Conservation (phyloP, 2,888 invertebrate species). For the Perdita meconis region DNA sequence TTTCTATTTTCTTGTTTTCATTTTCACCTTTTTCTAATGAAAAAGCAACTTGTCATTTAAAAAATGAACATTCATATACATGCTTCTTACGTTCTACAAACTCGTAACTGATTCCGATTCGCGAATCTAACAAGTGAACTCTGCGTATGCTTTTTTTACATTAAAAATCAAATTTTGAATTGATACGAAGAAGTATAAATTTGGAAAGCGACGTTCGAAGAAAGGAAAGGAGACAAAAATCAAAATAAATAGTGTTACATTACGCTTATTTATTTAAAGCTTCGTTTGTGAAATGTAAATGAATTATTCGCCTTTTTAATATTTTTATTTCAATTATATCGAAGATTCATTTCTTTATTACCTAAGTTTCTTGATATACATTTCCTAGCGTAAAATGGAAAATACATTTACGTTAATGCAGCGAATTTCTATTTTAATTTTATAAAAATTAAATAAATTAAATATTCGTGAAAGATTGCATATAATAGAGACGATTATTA, state of each 20-base stretch:
- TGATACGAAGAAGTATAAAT: neutral
- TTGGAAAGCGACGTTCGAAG: neutral
- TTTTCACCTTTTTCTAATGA: too few species aligned
- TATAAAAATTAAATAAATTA: slow-evolving; percentile 18
- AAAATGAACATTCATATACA: too few species aligned
- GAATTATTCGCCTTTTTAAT: slow-evolving; percentile 14
- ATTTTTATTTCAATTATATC: slow-evolving; percentile 26
- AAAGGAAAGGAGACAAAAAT: neutral
- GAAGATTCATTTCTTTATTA: slow-evolving; percentile 14
- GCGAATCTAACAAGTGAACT: too few species aligned
- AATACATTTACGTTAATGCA: slow-evolving; percentile 31
- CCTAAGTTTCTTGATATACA: slow-evolving; percentile 26
- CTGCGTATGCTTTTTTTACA: too few species aligned
- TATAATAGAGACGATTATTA: slow-evolving; percentile 24
- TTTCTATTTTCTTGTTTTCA: neutral
- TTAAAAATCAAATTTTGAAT: too few species aligned
- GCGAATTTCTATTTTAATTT: slow-evolving; percentile 20
- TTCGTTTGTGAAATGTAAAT: slow-evolving; percentile 20
- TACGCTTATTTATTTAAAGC: neutral
- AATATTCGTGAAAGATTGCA: slow-evolving; percentile 4
- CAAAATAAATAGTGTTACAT: neutral
- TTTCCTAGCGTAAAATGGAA: slow-evolving; percentile 10
- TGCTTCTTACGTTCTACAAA: too few species aligned
- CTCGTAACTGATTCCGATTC: too few species aligned
- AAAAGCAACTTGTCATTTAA: too few species aligned